Percentiles rank a stretch among this genome's conserved stretches.
These are phyloP conservation scores for Crotalus viridis DNA, from an alignment of 2,113 vertebrate species.

Conservation along the genomic window DNA sequence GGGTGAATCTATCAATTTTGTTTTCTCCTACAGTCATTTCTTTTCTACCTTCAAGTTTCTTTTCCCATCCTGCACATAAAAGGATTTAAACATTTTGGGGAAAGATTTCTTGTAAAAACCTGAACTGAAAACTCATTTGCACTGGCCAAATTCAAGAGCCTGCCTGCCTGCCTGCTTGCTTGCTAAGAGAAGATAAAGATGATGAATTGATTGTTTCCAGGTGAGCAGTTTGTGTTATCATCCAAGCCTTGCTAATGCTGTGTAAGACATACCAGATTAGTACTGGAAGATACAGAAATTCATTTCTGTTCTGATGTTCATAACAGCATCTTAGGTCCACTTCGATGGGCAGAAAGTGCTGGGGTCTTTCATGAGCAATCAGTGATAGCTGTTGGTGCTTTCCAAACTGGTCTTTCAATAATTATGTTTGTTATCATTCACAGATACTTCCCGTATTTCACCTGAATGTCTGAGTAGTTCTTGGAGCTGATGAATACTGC, in stretches of 20 bases:
- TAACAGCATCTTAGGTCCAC: neutral
- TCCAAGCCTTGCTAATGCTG: neutral
- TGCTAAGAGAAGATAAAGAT: neutral
- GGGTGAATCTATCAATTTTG: neutral
- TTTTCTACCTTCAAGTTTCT: neutral
- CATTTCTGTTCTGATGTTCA: neutral
- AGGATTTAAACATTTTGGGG: neutral
- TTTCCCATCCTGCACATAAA: neutral
- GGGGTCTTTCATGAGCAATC: neutral
- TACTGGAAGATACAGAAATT: neutral
- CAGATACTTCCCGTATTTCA: neutral
- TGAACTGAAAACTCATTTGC: neutral
- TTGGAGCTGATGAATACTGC: neutral
- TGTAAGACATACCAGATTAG: neutral
- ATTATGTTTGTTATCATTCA: neutral
- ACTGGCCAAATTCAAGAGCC: neutral
- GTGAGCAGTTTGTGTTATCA: neutral
- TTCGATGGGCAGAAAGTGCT: neutral
- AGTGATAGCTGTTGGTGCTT: neutral
- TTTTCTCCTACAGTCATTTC: neutral
- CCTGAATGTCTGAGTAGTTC: neutral
- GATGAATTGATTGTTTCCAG: neutral
- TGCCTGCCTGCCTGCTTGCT: neutral
- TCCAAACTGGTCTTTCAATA: neutral
- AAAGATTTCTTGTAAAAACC: neutral